phyloP scores from a whole-genome alignment of 1,140 invertebrate species.

The Polypedilum vanderplanki region DNA sequence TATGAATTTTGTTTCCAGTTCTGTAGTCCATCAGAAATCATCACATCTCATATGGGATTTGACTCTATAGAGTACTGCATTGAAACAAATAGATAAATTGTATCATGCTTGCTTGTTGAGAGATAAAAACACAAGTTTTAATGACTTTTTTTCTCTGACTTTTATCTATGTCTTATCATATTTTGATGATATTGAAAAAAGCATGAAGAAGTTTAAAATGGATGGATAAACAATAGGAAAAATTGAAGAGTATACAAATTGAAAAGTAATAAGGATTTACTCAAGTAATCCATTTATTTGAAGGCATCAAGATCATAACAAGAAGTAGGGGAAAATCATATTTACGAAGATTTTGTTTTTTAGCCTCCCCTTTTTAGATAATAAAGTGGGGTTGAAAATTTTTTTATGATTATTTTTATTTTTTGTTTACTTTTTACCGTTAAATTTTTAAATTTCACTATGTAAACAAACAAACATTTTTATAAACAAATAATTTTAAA shows the following conservation, averaged over 20 bases:
- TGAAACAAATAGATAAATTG: conserved; percentile 19
- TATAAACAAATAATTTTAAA: no score
- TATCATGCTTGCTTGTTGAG: background rate
- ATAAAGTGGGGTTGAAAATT: no score
- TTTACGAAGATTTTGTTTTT: no score
- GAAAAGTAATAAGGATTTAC: background rate
- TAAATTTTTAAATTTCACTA: no score
- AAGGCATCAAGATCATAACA: background rate
- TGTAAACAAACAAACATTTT: no score
- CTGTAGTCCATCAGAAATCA: background rate
- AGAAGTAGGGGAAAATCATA: background rate
- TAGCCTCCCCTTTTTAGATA: no score
- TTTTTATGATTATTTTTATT: no score
- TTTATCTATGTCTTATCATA: background rate
- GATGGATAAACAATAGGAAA: background rate
- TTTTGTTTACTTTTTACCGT: no score
- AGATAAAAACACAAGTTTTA: background rate
- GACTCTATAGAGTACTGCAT: background rate
- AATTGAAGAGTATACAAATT: background rate
- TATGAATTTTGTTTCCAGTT: conserved; percentile 21
- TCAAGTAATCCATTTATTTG: conserved; percentile 4
- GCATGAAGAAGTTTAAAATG: background rate
- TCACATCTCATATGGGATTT: background rate
- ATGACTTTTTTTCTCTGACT: conserved; percentile 18
- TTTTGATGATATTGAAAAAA: background rate